These are phyloP conservation scores for Prionailurus bengalensis DNA, from an alignment of 2,113 vertebrate genomes.

Conservation along the genomic window DNA sequence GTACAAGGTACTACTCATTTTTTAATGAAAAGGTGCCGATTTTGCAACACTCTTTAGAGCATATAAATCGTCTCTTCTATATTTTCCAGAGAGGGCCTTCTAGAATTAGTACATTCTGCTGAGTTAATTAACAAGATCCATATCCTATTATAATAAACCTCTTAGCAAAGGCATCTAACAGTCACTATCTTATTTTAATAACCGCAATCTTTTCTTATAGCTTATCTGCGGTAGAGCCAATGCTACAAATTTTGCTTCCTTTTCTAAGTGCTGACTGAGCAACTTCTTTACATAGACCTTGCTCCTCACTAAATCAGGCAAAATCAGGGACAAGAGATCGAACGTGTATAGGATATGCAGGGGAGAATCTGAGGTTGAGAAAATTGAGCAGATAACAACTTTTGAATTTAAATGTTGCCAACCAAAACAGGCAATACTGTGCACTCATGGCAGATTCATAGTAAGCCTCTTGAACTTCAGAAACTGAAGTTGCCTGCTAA, in stretches of 20 bases:
- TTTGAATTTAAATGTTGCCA: constrained; percentile 36
- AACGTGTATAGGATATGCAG: neutral
- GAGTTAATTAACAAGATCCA: constrained; percentile 81
- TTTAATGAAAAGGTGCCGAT: constrained; percentile 42
- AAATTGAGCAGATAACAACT: neutral
- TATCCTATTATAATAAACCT: constrained; percentile 80
- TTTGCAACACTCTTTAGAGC: constrained; percentile 17
- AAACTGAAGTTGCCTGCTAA: neutral
- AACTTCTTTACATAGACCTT: constrained; percentile 44
- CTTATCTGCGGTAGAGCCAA: constrained; percentile 69
- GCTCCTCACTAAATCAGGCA: constrained; percentile 59
- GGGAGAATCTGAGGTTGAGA: neutral
- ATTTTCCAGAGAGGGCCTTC: constrained; percentile 48
- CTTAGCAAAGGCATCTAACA: constrained; percentile 72
- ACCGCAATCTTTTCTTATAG: constrained; percentile 51
- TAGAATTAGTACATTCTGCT: constrained; percentile 74
- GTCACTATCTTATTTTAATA: constrained; percentile 79
- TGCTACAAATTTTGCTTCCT: constrained; percentile 59
- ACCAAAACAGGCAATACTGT: neutral
- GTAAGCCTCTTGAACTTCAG: neutral
- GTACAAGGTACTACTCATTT: neutral
- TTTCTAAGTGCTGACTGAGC: constrained; percentile 67
- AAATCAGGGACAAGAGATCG: neutral
- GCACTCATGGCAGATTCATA: neutral
- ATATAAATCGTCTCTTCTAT: constrained; percentile 48